Evolutionary conservation across 2,113 vertebrate genomes (phyloP), one percentile per base, ranked within the genome.

Genomic region (Connochaetes taurinus): DNA sequence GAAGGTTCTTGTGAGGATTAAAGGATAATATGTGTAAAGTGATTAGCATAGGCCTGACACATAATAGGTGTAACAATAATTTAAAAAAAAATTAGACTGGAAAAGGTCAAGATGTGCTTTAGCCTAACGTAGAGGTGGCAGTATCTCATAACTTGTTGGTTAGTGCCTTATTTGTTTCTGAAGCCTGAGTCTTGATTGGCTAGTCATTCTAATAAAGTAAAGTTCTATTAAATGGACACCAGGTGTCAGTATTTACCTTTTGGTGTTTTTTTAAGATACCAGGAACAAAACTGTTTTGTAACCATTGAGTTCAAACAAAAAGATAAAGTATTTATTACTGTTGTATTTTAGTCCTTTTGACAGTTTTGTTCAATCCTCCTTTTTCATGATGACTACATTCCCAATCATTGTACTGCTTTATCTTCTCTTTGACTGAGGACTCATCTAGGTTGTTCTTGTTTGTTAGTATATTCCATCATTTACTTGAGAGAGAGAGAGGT

Each of bases 341-440:
- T 98, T 98, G 94, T 99, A 98, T 98, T 98, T 98, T 98, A 98
- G 98, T 88, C 95, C 97, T 98, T 98, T 98, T 98, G 98, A 97
- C 98, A 98, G 97, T 98, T 98, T 98, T 98, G 98, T 98, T 98
- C 96, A 98, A 87, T 98, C 96, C 97, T 98, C 95, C 97, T 98
- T 99, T 99, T 98, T 98, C 97, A 98, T 98, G 97, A 98, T 98
- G 97, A 98, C 96, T 98, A 96, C 93, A 98, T 98, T 98, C 92
- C 98, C 88, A 55, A 91, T 98, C 97, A 96, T 98, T 98, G 95
- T 98, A 98, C 97, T 98, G 95, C 97, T 98, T 98, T 98, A 97
- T 98, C 96, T 98, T 98, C 95, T 97, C 97, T 98, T 97, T 97
- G 97, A 98, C 97, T 98, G 97, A 98, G 98, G 95, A 95, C 91